Evolutionary conservation across 2,113 vertebrate species (phyloP), one percentile per base, ranked within the genome.

Genomic region (Rhineura floridana): DNA sequence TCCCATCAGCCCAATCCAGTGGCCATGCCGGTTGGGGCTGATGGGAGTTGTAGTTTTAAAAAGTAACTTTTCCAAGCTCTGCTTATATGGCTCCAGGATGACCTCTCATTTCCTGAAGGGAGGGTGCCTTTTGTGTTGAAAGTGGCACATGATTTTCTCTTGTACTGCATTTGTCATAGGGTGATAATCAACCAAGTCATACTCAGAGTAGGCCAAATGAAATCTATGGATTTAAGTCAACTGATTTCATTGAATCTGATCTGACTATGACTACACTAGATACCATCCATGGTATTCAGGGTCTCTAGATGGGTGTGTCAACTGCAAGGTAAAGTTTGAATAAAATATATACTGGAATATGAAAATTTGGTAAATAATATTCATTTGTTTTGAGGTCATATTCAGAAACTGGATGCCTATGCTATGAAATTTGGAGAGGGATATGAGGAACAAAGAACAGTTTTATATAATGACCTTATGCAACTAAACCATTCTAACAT

Each of bases 321-420:
- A 10, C 25, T 30, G 7, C 36, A 55, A 75, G 23, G 36, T 15
- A 69, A n/a, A n/a, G 33, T 36, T 50, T 33, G 10, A 83, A 17
- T 70, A n/a, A 65, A 63, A 69, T 69, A 55, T 73, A 13, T 33
- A 52, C 6, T 80, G 62, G 42, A 62, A 80, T 44, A 70, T 46
- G 39, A 79, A 63, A 85, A 12, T n/a, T 28, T 59, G 77, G 44
- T 17, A 7, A 62, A 39, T 85, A 62, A 73, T 91, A 46, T 85
- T 81, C 2, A 80, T 12, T 80, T 70, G 5, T 12, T 39, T 42
- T 9, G 33, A 50, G 39, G 33, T 12, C 13, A 33, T 5, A 76
- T 90, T 91, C 73, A 88, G 12, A 93, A 13, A n/a, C 36, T 6
- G 23, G n/a, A 8, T 79, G 33, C 30, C 21, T 42, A 70, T 23